Evolutionary conservation across 2,888 invertebrate genomes (phyloP).

Genomic region (Coelopa pilipes): DNA sequence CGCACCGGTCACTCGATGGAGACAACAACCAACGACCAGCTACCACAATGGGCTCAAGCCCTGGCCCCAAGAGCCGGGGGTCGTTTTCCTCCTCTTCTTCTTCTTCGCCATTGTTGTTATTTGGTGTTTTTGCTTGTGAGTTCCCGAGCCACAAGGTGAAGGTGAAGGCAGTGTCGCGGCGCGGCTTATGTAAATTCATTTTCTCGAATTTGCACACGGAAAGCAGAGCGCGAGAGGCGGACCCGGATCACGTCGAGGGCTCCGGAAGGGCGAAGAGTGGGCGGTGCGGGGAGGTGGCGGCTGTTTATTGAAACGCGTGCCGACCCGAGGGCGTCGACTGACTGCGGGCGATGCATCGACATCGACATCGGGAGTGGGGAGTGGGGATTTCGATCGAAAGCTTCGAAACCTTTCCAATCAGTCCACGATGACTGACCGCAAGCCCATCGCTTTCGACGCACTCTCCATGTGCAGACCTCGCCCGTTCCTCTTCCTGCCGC

Average conservation of each 20-base stretch:
- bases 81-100: not conserved
- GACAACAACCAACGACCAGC: not conserved
- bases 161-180: slow-evolving; percentile 23
- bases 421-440: no score
- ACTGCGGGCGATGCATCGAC: no score
- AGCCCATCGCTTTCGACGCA: no score
- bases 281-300: not conserved
- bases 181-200: not conserved
- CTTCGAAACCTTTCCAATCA: no score
- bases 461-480: no score
- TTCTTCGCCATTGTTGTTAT: not conserved
- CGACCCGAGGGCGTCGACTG: not conserved
- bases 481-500: no score
- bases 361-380: no score
- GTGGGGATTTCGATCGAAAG: no score
- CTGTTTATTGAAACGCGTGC: not conserved
- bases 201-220: not conserved
- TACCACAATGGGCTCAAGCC: not conserved
- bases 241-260: not conserved
- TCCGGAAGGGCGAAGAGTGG: no score
- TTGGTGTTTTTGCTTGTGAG: not conserved
- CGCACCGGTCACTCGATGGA: not conserved
- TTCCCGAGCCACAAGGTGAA: slow-evolving; percentile 18
- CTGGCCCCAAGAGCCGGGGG: not conserved
- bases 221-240: not conserved